A percentile compares a stretch with the other conserved stretches of the same genome.
These are phyloP conservation scores for Sclerurus mexicanus DNA, from an alignment of 2,113 vertebrate genomes.

Conservation along the genomic window DNA sequence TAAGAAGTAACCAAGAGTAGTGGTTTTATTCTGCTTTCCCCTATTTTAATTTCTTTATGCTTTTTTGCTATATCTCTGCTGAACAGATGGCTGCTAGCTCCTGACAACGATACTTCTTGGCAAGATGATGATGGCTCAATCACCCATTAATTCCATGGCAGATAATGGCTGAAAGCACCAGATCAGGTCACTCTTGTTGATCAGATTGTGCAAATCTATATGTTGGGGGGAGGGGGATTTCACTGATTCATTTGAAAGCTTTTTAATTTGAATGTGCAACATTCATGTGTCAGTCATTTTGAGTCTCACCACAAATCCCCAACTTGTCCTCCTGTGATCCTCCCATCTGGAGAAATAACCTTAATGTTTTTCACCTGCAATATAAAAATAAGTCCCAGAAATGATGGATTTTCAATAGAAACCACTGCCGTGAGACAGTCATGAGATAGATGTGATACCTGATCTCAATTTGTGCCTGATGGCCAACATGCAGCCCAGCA, in stretches of 20 bases:
- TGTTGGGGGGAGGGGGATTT: background rate
- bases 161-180: constrained; percentile 42
- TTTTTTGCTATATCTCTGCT: constrained; percentile 12
- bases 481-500: background rate
- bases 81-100: constrained; percentile 22
- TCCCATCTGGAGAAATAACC: background rate
- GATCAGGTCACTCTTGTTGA: constrained; percentile 34
- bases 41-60: background rate
- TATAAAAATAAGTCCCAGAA: background rate
- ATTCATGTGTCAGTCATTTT: background rate
- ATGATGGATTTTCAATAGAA: background rate
- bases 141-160: constrained; percentile 40
- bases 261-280: constrained; percentile 18
- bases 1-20: background rate
- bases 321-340: background rate
- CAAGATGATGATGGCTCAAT: constrained; percentile 52
- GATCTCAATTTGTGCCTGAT: background rate
- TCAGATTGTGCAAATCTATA: constrained; percentile 37
- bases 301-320: background rate
- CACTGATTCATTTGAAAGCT: background rate
- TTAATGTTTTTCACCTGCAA: background rate
- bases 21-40: background rate
- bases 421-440: background rate
- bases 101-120: constrained; percentile 27
- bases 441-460: background rate